Base-by-base conservation (phyloP, 1,140 invertebrate species). In the Cyphomyrmex costatus region DNA sequence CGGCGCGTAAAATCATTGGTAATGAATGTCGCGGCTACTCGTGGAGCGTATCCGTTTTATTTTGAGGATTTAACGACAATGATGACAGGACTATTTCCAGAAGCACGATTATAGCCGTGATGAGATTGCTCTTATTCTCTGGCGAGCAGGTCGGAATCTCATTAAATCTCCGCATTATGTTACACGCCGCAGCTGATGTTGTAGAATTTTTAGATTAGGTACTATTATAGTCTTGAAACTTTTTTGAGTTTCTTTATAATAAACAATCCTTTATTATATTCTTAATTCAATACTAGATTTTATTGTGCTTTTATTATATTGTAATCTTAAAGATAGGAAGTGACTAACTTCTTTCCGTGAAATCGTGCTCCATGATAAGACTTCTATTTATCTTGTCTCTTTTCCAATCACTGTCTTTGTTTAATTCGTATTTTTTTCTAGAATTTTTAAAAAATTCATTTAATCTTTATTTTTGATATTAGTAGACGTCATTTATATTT, bases 61-160 rank as follows among this genome's bases (percentile, higher is more conserved):
- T 73, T 30, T 6, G 58, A 6, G 5, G 2, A 53, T 51, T 56
- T 60, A 60, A 73, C 51, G 66, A 30, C 79, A 42, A n/a, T 16
- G 79, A 73, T 19, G 79, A 83, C 53, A n/a, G 66, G 51, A 30
- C n/a, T 83, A 83, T 73, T 82, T 82, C 27, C 68, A 73, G 79
- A 83, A 46, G 36, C 49, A n/a, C 46, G 30, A 56, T 80, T 80
- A 80, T 27, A 70, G n/a, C 33, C 12, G 33, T 36, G 68, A 73
- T 46, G 36, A 60, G 53, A 60, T 73, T 60, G 53, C 14, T 36
- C 79, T 60, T 83, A 83, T 83, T 83, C 30, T 83, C 46, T 73
- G 33, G 19, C 51, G 68, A 82, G 36, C 66, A 58, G 33, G 33
- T 80, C 46, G 27, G 16, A 70, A 56, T 71, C 66, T 71, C 49